Conservation (phyloP, 2,888 invertebrate species). For the Ecdyonurus torrentis region DNA sequence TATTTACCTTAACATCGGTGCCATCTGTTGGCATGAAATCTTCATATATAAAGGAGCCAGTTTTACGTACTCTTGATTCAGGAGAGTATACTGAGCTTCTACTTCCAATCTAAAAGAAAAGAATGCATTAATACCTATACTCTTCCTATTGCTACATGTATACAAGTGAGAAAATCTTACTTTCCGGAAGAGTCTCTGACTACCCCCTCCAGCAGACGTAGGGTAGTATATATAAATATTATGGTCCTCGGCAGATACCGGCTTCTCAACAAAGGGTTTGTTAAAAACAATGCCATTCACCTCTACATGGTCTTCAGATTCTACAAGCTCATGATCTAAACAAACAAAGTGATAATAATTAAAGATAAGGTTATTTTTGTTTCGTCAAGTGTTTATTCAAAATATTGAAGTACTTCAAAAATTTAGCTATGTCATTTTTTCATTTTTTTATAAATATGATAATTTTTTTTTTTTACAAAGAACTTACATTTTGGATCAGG, state of each 20-base stretch:
- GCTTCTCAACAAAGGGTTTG: constrained; percentile 99
- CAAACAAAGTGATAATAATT: constrained; percentile 16
- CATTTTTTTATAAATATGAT: background rate
- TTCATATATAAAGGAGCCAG: constrained; percentile 98
- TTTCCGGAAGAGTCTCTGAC: constrained; percentile 94
- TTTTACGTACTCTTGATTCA: constrained; percentile 87
- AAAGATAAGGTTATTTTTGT: no score
- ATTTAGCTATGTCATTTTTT: background rate
- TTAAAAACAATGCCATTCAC: constrained; percentile 90
- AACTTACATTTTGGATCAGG: constrained; percentile 73
- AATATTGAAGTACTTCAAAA: background rate
- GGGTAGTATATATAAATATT: constrained; percentile 99
- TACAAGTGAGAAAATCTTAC: constrained; percentile 37
- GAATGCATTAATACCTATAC: background rate
- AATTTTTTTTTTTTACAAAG: constrained; percentile 6
- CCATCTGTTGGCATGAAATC: constrained; percentile 99
- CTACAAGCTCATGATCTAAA: constrained; percentile 75
- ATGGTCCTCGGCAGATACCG: constrained; percentile 98
- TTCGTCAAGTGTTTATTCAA: no score
- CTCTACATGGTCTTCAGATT: constrained; percentile 94
- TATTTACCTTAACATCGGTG: constrained; percentile 40
- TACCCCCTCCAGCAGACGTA: constrained; percentile 93
- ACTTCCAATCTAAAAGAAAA: constrained; percentile 66
- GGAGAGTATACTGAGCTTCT: constrained; percentile 97
- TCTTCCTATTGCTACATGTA: background rate